A percentile compares a stretch with the other conserved stretches of the same genome.
phyloP scores from a whole-genome alignment of 1,140 invertebrate genomes.

The Piezodorus guildinii region DNA sequence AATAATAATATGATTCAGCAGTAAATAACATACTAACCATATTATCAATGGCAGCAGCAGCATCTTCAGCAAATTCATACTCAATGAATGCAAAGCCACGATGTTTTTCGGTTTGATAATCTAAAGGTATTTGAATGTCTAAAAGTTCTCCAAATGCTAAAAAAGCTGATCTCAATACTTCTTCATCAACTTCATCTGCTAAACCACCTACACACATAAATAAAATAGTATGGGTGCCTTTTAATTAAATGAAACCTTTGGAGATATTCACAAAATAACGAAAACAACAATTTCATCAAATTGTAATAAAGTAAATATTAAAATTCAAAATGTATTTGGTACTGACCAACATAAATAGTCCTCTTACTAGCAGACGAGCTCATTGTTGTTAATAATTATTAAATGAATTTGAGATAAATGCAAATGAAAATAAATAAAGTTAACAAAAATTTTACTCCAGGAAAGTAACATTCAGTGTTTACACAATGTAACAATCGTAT shows the following conservation, averaged over 20 bases:
- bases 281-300: not conserved
- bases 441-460: too few relatives aligned
- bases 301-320: constrained; percentile 7
- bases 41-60: constrained; percentile 95
- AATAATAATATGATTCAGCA: not conserved
- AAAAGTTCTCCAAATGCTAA: constrained; percentile 96
- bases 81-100: constrained; percentile 97
- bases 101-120: constrained; percentile 96
- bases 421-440: too few relatives aligned
- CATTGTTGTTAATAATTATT: not conserved
- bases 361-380: constrained; percentile 38
- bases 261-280: not conserved
- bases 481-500: too few relatives aligned
- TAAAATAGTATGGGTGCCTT: not conserved
- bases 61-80: constrained; percentile 90
- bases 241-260: constrained; percentile 1
- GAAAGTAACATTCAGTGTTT: too few relatives aligned
- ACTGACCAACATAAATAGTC: constrained; percentile 58
- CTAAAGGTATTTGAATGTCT: constrained; percentile 93
- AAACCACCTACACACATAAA: constrained; percentile 56
- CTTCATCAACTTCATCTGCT: constrained; percentile 94
- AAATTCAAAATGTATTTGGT: constrained; percentile 20
- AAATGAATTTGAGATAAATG: too few relatives aligned
- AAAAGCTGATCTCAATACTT: constrained; percentile 89
- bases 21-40: constrained; percentile 57